Evolutionary conservation across 2,113 vertebrate genomes (phyloP).

Genomic region (Phalacrocorax brasilianus): DNA sequence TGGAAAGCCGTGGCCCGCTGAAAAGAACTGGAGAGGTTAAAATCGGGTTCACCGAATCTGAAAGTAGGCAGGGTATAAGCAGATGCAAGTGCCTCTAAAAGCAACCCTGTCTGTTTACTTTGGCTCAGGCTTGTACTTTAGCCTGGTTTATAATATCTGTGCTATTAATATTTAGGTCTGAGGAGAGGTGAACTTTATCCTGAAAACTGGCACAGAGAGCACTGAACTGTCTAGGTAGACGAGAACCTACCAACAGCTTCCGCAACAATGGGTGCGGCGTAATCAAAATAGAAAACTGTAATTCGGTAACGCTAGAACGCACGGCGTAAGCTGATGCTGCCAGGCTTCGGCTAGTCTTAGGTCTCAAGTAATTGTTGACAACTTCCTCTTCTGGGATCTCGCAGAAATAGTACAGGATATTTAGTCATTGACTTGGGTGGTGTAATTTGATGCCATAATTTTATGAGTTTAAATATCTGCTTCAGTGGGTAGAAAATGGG

Average conservation of each 20-base stretch:
- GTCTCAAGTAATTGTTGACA: neutral
- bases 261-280: neutral
- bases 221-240: neutral
- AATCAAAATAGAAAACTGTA: slow-evolving; percentile 8
- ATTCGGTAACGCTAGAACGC: neutral
- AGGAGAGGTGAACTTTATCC: slow-evolving; percentile 4
- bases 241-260: neutral
- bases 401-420: neutral
- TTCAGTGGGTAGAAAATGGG: neutral
- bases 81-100: neutral
- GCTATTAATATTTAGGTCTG: slow-evolving; percentile 35
- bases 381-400: neutral
- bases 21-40: neutral
- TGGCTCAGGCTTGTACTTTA: neutral
- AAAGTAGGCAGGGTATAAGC: neutral
- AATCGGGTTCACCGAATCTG: neutral
- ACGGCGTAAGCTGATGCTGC: neutral
- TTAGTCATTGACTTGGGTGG: neutral
- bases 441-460: neutral
- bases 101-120: neutral
- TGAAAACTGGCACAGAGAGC: neutral
- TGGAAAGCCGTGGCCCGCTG: neutral
- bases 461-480: neutral
- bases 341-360: neutral
- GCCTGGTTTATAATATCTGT: neutral